Evolutionary conservation across 2,888 invertebrate genomes (phyloP), one percentile per base, ranked within the genome.

Genomic region (Tenthredo livida): DNA sequence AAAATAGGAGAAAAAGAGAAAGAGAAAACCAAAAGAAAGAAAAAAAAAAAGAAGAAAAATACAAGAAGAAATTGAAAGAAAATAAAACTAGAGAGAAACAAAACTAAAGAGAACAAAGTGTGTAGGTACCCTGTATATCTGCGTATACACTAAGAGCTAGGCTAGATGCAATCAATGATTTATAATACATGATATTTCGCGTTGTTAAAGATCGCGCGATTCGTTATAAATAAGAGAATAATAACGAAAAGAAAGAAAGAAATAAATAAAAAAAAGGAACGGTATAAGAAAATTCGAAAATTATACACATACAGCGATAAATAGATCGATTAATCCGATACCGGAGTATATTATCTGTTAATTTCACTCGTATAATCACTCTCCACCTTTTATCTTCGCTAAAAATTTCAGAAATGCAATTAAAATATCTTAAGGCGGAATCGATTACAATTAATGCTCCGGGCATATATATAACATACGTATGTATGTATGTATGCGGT

Each of bases 351-450:
- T 43, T 40, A 77, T 33, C 77, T 77, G 40, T 80, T 21, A 29
- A 29, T 7, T 58, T 37, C 12, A 40, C 58, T 29, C 21, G n/a
- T 54, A 33, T 80, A 58, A 61, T 80, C 37, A 80, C 33, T 80
- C 61, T n/a, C 61, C 21, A 17, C 80, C 15, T 17, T 47, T n/a
- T 40, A 50, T 80, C 25, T 40, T 40, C 40, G 4, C 6, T 1
- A 61, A 33, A 40, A 37, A 80, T 80, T 80, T 80, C 61, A 80
- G 40, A 37, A 80, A 80, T 80, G 80, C 80, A 80, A 80, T 80
- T 61, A 80, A 80, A 80, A 80, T 80, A 37, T 61, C 58, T 58
- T 3, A 0, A 54, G 54, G n/a, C 61, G 40, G 40, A 12, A 40
- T 54, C 77, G 40, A 80, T 61, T 58, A 80, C 80, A 61, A 80